Evolutionary conservation across 2,797 vertebrate genomes (phyloP), one percentile per base, ranked within the genome.

Genomic region (Channallabes apus): DNA sequence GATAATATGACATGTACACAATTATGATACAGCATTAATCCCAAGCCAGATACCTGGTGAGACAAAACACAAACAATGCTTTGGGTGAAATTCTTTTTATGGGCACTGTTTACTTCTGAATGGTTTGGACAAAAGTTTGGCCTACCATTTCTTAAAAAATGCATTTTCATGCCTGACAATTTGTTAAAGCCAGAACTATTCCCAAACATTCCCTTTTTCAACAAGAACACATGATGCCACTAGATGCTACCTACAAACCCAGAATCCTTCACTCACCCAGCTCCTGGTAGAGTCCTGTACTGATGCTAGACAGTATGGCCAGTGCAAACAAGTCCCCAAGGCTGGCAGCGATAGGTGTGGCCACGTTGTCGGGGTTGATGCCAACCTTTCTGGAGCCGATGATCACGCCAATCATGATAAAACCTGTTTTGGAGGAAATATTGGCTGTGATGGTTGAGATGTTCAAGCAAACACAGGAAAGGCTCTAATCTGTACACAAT

Each of bases 361-460:
- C 98, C 81, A 99, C 98, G 0, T 99, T 99, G 91, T 99, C 98
- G 3, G 98, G 98, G 87, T 99, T 99, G 91, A 99, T 99, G 83
- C 98, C 97, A 65, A 99, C 96, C 92, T 96, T 99, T 89, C 97
- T 96, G 90, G 98, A 97, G 1, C 96, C 97, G 0, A 99, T 94
- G 91, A 99, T 99, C 84, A 99, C 98, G 0, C 98, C 98, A 0
- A 99, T 98, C 98, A 99, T 99, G 82, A 99, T 96, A 93, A 99
- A 94, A 18, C 98, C 98, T 99, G 92, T 65, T 85, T 41, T 71
- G 56, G 77, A 80, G 71, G 79, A 88, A 51, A 86, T 69, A 87
- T 85, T 86, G 38, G 56, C 72, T 62, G 67, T 64, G 81, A 78
- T 76, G 72, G 82, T 85, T 87, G 75, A 85, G 81, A 85, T 41